Base-by-base conservation (phyloP, 2,888 invertebrate species). In the Miltochrista miniata region DNA sequence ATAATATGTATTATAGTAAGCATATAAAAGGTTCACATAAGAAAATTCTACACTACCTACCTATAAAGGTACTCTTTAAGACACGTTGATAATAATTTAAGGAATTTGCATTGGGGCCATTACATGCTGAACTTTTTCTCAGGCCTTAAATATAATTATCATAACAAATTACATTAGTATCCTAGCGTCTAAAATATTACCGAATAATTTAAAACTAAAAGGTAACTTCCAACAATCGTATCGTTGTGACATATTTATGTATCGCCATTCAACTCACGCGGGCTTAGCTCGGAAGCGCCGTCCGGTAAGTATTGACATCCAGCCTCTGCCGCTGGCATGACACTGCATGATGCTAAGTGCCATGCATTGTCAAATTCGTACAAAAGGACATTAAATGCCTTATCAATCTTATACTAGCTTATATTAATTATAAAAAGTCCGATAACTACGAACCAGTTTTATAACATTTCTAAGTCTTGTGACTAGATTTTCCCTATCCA, bases 401-500 rank as follows among this genome's bases (percentile, higher is more conserved):
- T 51, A 61, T 76, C 60, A 61, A 72, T 76, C 64, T 69, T 72
- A 74, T 57, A 70, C 74, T 67, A 74, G 75, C 79, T 79, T 83
- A 84, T 76, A 79, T 77, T 81, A 81, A 80, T 76, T 85, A 85
- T 84, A 87, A 85, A 68, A 88, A 79, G 79, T 86, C 85, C 88
- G 82, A 79, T 66, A 77, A 67, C 78, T 79, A 81, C 83, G 86
- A 88, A 88, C 87, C 76, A 78, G 83, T 81, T 83, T 83, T 83
- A 69, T 76, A 77, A 89, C 82, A 85, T 84, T 86, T 87, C 88
- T 90, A 90, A 90, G 91, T 91, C 91, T 87, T 85, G 82, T 91
- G 91, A 91, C 91, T 91, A 91, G 91, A 91, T 87, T 89, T 89
- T 86, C 75, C 88, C 89, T 90, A 90, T 74, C 81, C 85, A 87